Evolutionary conservation across 2,797 vertebrate species (phyloP), one percentile per base, ranked within the genome.

Genomic region (Oreochromis grahami): DNA sequence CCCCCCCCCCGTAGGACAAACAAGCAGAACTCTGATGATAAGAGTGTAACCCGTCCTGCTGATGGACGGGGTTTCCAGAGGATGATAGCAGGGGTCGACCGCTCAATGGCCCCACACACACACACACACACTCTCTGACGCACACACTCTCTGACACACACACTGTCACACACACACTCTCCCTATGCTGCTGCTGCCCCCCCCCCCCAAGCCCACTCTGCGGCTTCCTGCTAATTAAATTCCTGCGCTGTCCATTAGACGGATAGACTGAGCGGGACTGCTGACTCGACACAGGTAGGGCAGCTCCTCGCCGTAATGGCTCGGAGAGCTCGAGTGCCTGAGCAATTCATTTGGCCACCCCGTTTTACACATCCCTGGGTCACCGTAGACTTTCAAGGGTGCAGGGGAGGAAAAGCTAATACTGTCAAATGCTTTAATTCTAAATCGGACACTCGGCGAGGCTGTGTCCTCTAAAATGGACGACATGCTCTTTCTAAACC

Each of bases 201-300:
- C 29, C 14, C 0, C 19, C 0, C 21, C 1, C 26, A 26, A 92
- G 84, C 88, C 89, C 86, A 84, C 94, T 96, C 95, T 95, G 96
- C 97, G 97, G 97, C 97, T 97, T 90, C 89, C 97, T 97, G 97
- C 97, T 99, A 99, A 99, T 99, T 98, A 98, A 99, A 98, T 98
- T 98, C 97, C 97, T 96, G 96, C 95, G 97, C 97, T 96, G 97
- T 98, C 98, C 98, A 98, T 98, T 98, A 99, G 98, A 97, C 96
- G 97, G 97, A 98, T 97, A 96, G 97, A 98, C 97, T 95, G 97
- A 97, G 97, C 88, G 95, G 84, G 95, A 95, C 96, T 96, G 96
- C 98, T 99, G 98, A 99, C 97, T 97, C 98, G 97, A 97, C 98
- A 98, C 97, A 99, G 98, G 98, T 99, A 98, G 96, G 96, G 97